A percentile compares a stretch with the other conserved stretches of the same genome.
These are phyloP conservation scores for Clivina fossor DNA, from an alignment of 2,888 invertebrate species.

Conservation along the genomic window DNA sequence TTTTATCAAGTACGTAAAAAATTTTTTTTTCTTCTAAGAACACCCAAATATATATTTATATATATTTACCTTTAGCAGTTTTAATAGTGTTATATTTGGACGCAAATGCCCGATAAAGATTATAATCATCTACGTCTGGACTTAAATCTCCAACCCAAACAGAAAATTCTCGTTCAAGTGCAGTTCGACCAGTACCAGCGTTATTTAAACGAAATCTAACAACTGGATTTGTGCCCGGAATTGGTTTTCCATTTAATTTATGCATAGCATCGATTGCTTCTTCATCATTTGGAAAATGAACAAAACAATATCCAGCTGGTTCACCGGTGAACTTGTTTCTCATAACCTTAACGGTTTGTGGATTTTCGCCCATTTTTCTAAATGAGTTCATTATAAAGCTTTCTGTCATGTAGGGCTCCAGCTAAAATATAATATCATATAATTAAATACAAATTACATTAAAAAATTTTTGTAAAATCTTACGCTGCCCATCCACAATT, in stretches of 20 bases:
- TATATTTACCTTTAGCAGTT: slow-evolving; percentile 87
- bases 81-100: slow-evolving; percentile 89
- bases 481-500: slow-evolving; percentile 91
- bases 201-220: slow-evolving; percentile 85
- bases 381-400: slow-evolving; percentile 90
- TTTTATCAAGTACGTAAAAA: no score
- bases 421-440: slow-evolving; percentile 54
- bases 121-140: slow-evolving; percentile 92
- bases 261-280: slow-evolving; percentile 93
- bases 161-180: slow-evolving; percentile 84
- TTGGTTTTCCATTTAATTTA: slow-evolving; percentile 91
- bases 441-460: slow-evolving; percentile 36
- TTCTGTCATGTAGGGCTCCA: slow-evolving; percentile 92
- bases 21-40: no score
- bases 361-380: slow-evolving; percentile 87
- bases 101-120: slow-evolving; percentile 87
- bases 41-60: no score
- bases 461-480: slow-evolving; percentile 51
- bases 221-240: slow-evolving; percentile 87
- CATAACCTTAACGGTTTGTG: slow-evolving; percentile 87
- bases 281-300: slow-evolving; percentile 85
- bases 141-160: slow-evolving; percentile 96
- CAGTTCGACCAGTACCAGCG: slow-evolving; percentile 73
- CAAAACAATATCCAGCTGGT: slow-evolving; percentile 93
- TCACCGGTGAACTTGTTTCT: slow-evolving; percentile 91